Evolutionary conservation across 2,797 vertebrate genomes (phyloP), one percentile per base, ranked within the genome.

Genomic region (Denticeps clupeoides): DNA sequence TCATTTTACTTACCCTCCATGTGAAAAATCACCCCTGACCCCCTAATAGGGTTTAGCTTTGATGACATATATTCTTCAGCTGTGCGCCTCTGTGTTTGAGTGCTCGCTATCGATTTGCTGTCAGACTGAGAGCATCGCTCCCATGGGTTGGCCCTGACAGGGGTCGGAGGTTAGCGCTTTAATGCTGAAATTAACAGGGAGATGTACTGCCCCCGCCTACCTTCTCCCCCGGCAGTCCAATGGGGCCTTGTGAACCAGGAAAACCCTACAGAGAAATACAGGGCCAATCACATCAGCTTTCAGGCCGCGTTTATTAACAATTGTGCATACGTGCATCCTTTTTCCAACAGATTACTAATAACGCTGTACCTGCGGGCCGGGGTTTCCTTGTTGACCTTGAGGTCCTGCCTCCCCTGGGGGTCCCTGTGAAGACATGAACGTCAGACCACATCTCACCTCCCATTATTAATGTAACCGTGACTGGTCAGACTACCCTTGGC

Each of bases 171-270:
- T 73, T 62, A 58, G 25, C 31, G 44, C 28, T 72, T 70, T 68
- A 63, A 65, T 47, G 62, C 35, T 43, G 18, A 71, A 49, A 68
- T 67, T 32, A 70, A 69, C 57, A 62, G 46, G n/a, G n/a, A n/a
- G n/a, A n/a, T n/a, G n/a, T n/a, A n/a, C n/a, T n/a, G n/a, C n/a
- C n/a, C n/a, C n/a, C n/a, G 52, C 81, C 77, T 72, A 96, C 93
- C 87, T 92, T 97, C 61, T 91, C 87, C 59, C 93, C 93, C 1
- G 90, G 90, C 64, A 82, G 54, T 47, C 92, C 93, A 0, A 97
- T 87, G 21, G 69, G 73, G 47, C 93, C 93, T 74, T 97, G 93
- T 40, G 92, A 74, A 50, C 93, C 93, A 0, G 82, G 74, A 46
- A 89, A 79, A 23, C 93, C 93, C 93, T 97, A 65, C 3, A 13